Evolutionary conservation across 2,888 invertebrate genomes (phyloP), one percentile per base, ranked within the genome.

Genomic region (Macrostomum cliftonense): DNA sequence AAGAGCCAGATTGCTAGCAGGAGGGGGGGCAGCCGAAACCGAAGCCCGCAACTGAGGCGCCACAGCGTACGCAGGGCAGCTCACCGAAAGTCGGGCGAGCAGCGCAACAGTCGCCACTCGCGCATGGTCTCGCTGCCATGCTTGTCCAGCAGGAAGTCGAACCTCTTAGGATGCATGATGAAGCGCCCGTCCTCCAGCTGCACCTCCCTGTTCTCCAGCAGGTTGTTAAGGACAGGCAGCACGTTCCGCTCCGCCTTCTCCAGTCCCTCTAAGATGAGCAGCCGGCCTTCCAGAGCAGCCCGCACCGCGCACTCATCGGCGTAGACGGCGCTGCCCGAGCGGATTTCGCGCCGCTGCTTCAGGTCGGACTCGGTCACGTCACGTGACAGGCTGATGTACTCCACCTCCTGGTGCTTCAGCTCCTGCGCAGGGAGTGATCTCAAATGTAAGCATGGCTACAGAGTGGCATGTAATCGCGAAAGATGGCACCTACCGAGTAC

Each of bases 171-270:
- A 0, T 88, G 81, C 65, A 95, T 82, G 39, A 95, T 73, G 66
- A 93, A 85, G 58, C 89, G 75, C 0, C 95, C 95, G 73, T 93
- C 93, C 73, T 95, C 93, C 53, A 95, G 74, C 71, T 93, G 88
- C 91, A 95, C 93, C 73, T 95, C 95, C 50, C 93, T 76, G 71
- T 95, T 95, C 72, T 95, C 93, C 47, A 95, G 73, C 48, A 95
- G 75, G 73, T 95, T 95, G 71, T 95, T 95, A 39, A 95, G 73
- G 44, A 95, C 83, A 37, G 93, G 93, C 52, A 95, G 73, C 40
- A 95, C 93, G 74, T 95, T 95, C 45, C 93, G 76, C 67, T 95
- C 95, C 0, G 91, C 89, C 67, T 93, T 91, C 73, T 95, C 93
- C 49, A 95, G 86, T 1, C 93, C 95, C 70, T 95, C 93, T 50